Evolutionary conservation across 2,888 invertebrate species (phyloP).

Genomic region (Mythimna albipuncta): DNA sequence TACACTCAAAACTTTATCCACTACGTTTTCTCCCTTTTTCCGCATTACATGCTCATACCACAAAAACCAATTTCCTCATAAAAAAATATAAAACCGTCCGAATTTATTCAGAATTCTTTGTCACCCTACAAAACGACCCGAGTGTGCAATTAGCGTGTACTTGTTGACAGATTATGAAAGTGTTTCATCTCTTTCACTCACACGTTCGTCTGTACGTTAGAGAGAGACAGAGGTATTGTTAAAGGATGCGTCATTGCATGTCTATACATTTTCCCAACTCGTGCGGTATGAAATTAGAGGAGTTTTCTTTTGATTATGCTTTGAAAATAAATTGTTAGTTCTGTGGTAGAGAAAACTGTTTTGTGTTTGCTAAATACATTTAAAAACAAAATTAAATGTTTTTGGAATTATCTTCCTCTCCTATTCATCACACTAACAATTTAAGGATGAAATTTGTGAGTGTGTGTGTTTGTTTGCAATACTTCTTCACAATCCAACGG

Average conservation of each 20-base stretch:
- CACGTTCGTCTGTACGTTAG: conserved; percentile 31
- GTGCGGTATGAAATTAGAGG: conserved; percentile 52
- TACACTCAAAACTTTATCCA: neutral
- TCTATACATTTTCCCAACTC: conserved; percentile 54
- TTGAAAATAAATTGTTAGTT: conserved; percentile 42
- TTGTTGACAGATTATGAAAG: conserved; percentile 81
- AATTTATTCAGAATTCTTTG: conserved; percentile 26
- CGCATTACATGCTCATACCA: neutral
- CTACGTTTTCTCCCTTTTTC: neutral
- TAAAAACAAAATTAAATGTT: neutral
- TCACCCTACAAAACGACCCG: conserved; percentile 66
- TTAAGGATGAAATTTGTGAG: too few relatives aligned
- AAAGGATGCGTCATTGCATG: conserved; percentile 71
- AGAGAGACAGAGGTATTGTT: conserved; percentile 65
- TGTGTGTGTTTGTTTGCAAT: too few relatives aligned
- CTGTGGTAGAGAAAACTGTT: neutral
- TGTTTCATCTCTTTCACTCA: conserved; percentile 64
- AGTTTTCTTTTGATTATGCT: conserved; percentile 49
- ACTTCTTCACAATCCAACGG: too few relatives aligned
- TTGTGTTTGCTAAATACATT: neutral
- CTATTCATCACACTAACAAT: too few relatives aligned
- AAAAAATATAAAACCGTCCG: neutral
- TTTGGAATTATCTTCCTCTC: neutral
- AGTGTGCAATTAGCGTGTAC: conserved; percentile 82
- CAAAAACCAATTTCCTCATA: neutral